Evolutionary conservation across 2,888 invertebrate species (phyloP).

Genomic region (Callinectes sapidus): DNA sequence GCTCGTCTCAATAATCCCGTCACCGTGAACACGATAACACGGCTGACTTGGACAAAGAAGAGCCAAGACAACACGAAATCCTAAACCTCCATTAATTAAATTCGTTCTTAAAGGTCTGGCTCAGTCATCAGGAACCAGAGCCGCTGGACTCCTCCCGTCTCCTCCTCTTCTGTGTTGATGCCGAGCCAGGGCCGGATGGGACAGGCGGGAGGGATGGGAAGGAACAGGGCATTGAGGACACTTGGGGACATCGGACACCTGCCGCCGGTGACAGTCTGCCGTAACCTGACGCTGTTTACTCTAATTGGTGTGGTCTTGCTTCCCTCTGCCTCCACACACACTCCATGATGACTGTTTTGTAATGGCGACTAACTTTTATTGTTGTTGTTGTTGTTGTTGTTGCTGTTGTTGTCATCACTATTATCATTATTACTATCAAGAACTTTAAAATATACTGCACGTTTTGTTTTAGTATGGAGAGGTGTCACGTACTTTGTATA

Average conservation of each 20-base stretch:
- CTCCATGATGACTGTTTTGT: constrained; percentile 12
- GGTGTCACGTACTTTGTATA: not conserved
- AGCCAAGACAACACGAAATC: not conserved
- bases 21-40: not conserved
- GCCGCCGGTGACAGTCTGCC: not conserved
- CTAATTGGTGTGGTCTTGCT: constrained; percentile 44
- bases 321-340: not conserved
- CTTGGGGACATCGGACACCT: constrained; percentile 19
- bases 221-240: not conserved
- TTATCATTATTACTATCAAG: not conserved
- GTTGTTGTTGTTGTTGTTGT: not conserved
- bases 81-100: constrained; percentile 24
- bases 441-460: not conserved
- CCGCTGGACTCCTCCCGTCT: constrained; percentile 5
- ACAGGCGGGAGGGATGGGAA: not conserved
- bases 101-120: not conserved
- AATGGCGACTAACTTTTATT: not conserved
- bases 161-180: constrained; percentile 22
- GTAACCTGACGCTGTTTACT: constrained; percentile 28
- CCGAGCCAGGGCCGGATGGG: not conserved
- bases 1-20: not conserved
- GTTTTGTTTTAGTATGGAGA: not conserved
- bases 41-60: not conserved
- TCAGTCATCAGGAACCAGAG: constrained; percentile 16
- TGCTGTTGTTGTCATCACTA: not conserved